Base-by-base conservation (phyloP, 2,888 invertebrate genomes). In the Pristionchus arcanus region DNA sequence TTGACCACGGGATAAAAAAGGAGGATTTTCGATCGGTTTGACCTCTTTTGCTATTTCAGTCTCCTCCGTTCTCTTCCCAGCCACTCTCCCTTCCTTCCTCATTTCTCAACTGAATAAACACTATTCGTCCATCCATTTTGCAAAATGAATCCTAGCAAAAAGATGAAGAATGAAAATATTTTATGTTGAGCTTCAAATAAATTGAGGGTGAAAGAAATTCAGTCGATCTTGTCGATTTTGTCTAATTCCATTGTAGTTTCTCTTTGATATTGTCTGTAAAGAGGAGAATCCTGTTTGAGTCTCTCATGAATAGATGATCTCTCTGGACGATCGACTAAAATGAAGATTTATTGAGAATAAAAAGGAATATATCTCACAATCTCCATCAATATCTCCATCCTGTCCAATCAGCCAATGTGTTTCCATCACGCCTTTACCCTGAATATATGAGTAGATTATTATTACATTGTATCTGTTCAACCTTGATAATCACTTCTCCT, bases 391-490 rank as follows among this genome's bases (percentile, higher is more conserved):
- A 11, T 31, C 87, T 74, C 34, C 34, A 34, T 71, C 55, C 49
- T 21, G 28, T 90, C 91, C 90, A 63, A 92, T 87, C 77, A 93
- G 91, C 93, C 93, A 93, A 71, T 90, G 92, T 2, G 92, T 93
- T 83, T 92, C 91, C 93, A 93, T 92, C 16, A 93, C 92, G 19
- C 93, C 93, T 90, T 93, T 93, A 55, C 93, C 93, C 93, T 93
- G 89, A 53, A 92, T 90, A 49, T 9, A 68, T 68, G 7, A 68
- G n/a, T 25, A n/a, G n/a, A 31, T n/a, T n/a, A 15, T 28, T 68
- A 9, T 15, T 25, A 15, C 37, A 49, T 19, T n/a, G 9, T 49
- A 42, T 71, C 25, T 71, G 28, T 71, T 28, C 16, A 25, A 42
- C n/a, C 28, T 93, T 93, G 42, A 93, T 92, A 53, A 93, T 92